Evolutionary conservation across 1,140 invertebrate genomes (phyloP).

Genomic region (Glossosoma conforme): DNA sequence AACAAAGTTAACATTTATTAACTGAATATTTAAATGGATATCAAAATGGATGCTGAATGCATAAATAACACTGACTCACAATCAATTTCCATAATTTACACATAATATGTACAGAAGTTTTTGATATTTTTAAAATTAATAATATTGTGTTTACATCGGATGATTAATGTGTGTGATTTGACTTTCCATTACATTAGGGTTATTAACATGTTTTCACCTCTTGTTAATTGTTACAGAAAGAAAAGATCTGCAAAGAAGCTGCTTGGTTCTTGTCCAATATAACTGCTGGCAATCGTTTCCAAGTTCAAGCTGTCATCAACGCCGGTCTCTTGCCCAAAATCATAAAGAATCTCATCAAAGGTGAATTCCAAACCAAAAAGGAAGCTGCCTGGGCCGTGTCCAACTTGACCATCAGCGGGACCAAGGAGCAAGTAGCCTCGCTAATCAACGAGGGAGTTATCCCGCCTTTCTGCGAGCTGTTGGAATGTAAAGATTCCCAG

Average conservation of each 20-base stretch:
- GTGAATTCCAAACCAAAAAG: slow-evolving; percentile 98
- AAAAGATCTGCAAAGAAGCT: slow-evolving; percentile 85
- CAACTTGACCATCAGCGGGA: slow-evolving; percentile 96
- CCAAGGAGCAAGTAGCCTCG: slow-evolving; percentile 80
- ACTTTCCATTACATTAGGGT: no score
- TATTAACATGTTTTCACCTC: no score
- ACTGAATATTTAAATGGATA: no score
- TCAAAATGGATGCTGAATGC: no score
- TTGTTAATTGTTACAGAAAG: slow-evolving; percentile 46
- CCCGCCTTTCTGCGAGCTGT: slow-evolving; percentile 82
- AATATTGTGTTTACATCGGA: no score
- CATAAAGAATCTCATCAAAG: slow-evolving; percentile 87
- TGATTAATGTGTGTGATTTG: no score
- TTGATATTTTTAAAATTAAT: no score
- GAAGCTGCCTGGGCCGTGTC: slow-evolving; percentile 99
- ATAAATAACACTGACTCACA: no score
- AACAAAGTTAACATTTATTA: no score
- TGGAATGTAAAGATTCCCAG: slow-evolving; percentile 87
- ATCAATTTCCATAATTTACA: no score
- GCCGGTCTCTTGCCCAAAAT: slow-evolving; percentile 91
- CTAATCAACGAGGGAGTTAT: slow-evolving; percentile 88
- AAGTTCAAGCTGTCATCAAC: slow-evolving; percentile 97
- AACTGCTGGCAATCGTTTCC: slow-evolving; percentile 94
- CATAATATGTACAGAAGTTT: not conserved
- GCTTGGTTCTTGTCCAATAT: slow-evolving; percentile 99